Evolutionary conservation across 2,797 vertebrate species (phyloP).

Genomic region (Ataeniobius toweri): DNA sequence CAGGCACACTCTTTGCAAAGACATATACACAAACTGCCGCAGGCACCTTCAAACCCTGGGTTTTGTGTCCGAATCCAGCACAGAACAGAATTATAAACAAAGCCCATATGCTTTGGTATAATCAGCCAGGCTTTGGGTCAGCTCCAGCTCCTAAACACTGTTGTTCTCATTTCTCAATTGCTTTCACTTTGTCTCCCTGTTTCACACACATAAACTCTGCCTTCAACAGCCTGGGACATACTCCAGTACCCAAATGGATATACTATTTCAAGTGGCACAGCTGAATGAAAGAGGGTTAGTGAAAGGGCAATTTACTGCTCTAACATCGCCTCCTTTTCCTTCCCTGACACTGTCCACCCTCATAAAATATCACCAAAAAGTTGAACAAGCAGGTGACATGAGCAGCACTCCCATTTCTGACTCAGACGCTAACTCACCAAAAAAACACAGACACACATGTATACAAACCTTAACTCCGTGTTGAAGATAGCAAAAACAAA

Average conservation of each 20-base stretch:
- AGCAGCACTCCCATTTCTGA: constrained; percentile 53
- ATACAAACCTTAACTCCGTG: constrained; percentile 84
- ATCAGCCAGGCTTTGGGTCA: constrained; percentile 61
- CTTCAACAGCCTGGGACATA: constrained; percentile 41
- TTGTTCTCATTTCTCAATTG: constrained; percentile 27
- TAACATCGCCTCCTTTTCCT: constrained; percentile 42
- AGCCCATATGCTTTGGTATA: constrained; percentile 71
- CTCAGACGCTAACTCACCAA: constrained; percentile 21
- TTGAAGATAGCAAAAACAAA: constrained; percentile 91
- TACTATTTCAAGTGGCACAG: constrained; percentile 52
- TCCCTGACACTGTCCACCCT: constrained; percentile 33
- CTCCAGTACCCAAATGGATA: constrained; percentile 41
- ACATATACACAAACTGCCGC: constrained; percentile 21
- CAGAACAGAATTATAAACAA: constrained; percentile 75
- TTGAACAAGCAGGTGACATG: constrained; percentile 51
- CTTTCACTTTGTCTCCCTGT: constrained; percentile 42
- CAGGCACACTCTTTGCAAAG: constrained; percentile 35
- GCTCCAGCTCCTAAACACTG: constrained; percentile 56
- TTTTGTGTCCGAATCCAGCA: constrained; percentile 59
- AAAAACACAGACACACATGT: constrained; percentile 19
- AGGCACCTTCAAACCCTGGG: constrained; percentile 35
- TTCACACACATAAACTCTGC: constrained; percentile 56
- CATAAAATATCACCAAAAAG: constrained; percentile 36
- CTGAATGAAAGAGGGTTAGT: constrained; percentile 55
- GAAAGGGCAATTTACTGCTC: constrained; percentile 35